Conservation (phyloP, 2,888 invertebrate species). For the Luperina testacea region DNA sequence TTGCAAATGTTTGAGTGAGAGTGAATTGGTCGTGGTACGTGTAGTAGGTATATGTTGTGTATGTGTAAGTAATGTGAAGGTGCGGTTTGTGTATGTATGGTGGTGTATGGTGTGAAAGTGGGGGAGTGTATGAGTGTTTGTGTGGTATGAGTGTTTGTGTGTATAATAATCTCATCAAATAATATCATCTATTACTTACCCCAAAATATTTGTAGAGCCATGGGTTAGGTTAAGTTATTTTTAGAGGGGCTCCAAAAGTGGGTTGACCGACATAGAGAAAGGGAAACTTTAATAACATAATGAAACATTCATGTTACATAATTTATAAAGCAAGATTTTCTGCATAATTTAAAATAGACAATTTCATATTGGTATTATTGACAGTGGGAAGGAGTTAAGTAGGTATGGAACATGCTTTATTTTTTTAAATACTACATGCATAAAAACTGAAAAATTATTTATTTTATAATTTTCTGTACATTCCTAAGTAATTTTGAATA, state of each 20-base stretch:
- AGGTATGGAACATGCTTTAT: not conserved
- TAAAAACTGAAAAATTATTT: not conserved
- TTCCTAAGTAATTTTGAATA: not conserved
- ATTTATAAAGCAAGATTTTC: not conserved
- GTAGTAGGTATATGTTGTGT: no score
- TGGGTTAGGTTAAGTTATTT: conserved; percentile 24
- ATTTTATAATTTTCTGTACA: not conserved
- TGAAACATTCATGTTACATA: not conserved
- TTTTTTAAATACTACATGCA: not conserved
- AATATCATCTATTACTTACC: no score
- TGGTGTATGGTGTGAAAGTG: no score
- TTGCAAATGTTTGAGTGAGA: no score
- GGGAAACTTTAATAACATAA: not conserved
- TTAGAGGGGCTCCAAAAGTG: conserved; percentile 10
- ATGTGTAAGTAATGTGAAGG: no score
- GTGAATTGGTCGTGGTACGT: no score
- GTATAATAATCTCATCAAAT: no score
- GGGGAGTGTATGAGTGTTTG: no score
- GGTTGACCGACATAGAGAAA: not conserved
- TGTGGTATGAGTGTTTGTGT: no score
- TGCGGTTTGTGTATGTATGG: no score
- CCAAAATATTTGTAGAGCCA: conserved; percentile 2
- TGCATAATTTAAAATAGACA: not conserved
- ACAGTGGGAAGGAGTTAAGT: not conserved
- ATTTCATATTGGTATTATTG: not conserved